Evolutionary conservation across 2,888 invertebrate species (phyloP).

Genomic region (Caenorhabditis sp.): DNA sequence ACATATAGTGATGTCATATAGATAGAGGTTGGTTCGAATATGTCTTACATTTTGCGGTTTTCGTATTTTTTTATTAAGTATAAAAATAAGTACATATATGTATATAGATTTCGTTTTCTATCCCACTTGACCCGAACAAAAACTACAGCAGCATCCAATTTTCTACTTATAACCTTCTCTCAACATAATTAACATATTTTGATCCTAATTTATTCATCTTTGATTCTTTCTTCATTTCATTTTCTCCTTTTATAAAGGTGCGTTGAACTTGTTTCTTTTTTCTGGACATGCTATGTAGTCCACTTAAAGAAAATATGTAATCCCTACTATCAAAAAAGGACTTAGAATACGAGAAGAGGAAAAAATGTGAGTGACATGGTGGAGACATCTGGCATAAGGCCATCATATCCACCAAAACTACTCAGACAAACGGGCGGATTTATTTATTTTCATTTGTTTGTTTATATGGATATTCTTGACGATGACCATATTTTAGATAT

Average conservation of each 20-base stretch:
- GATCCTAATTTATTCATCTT: background rate
- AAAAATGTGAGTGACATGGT: background rate
- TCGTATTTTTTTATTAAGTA: no score
- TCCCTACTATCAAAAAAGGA: conserved; percentile 10
- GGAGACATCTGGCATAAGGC: background rate
- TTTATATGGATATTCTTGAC: background rate
- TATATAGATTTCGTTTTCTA: background rate
- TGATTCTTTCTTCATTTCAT: background rate
- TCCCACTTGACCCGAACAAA: background rate
- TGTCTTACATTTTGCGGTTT: no score
- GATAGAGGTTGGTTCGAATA: no score
- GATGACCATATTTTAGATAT: no score
- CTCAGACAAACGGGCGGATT: background rate
- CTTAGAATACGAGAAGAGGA: no score
- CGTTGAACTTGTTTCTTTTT: background rate
- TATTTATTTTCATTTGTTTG: background rate
- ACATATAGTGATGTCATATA: no score
- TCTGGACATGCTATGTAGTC: background rate
- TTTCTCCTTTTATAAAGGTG: background rate
- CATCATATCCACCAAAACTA: background rate
- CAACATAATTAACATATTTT: background rate
- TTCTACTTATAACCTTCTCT: background rate
- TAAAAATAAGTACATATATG: no score
- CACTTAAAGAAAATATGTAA: conserved; percentile 7
- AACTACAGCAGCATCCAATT: no score